Evolutionary conservation across 2,888 invertebrate genomes (phyloP).

Genomic region (Lymantria monacha): DNA sequence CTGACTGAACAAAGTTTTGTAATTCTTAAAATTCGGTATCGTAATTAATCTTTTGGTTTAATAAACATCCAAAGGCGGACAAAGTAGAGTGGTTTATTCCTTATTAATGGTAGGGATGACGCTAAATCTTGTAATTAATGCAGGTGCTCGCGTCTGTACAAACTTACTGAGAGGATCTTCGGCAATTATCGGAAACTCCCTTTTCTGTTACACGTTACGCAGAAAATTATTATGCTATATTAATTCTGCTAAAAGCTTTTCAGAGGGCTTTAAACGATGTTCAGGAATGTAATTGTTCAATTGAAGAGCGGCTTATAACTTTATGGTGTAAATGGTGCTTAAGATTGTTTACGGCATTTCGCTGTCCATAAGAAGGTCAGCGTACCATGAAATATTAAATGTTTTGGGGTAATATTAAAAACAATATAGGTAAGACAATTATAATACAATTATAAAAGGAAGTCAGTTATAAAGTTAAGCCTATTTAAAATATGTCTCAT

Average conservation of each 20-base stretch:
- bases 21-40: conserved; percentile 75
- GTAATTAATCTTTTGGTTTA: conserved; percentile 75
- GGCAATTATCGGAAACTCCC: conserved; percentile 68
- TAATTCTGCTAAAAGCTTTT: conserved; percentile 63
- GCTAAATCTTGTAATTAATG: conserved; percentile 78
- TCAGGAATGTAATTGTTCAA: conserved; percentile 51
- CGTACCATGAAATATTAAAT: conserved; percentile 27
- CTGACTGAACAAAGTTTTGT: conserved; percentile 69
- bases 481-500: too few species aligned
- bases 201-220: conserved; percentile 59
- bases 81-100: conserved; percentile 62
- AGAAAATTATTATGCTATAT: conserved; percentile 58
- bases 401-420: not conserved
- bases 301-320: conserved; percentile 49
- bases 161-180: conserved; percentile 57
- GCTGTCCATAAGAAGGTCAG: conserved; percentile 35
- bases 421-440: too few species aligned
- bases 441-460: too few species aligned
- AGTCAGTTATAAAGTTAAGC: too few species aligned
- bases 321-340: conserved; percentile 36
- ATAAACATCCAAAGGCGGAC: conserved; percentile 62
- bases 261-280: conserved; percentile 47
- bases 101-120: conserved; percentile 73
- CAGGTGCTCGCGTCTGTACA: conserved; percentile 63
- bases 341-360: conserved; percentile 37